Conservation (phyloP, 2,888 invertebrate genomes). For the Plagiodera versicolora region DNA sequence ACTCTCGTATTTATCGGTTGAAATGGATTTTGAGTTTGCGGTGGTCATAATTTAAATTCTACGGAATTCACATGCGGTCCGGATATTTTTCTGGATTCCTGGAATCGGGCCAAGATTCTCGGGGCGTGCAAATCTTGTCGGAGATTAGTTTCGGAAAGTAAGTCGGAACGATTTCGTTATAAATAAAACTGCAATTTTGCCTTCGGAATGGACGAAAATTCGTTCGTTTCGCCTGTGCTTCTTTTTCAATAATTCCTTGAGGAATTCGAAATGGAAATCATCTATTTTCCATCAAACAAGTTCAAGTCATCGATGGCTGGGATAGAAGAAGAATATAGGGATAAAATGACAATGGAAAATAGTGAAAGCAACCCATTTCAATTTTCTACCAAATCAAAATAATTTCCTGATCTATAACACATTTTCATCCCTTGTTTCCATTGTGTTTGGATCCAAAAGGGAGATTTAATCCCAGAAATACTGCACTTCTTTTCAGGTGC, state of each 20-base stretch:
- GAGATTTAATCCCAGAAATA: neutral
- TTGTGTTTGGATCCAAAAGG: neutral
- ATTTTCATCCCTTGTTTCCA: too few species aligned
- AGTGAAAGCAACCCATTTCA: too few species aligned
- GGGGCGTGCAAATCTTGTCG: conserved; percentile 1
- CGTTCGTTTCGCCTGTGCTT: too few species aligned
- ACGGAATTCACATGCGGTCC: conserved; percentile 16
- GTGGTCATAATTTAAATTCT: conserved; percentile 24
- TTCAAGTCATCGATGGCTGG: too few species aligned
- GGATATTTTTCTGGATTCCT: conserved; percentile 15
- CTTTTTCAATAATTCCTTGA: too few species aligned
- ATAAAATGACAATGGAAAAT: too few species aligned
- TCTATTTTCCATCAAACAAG: too few species aligned
- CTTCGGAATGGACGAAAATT: neutral
- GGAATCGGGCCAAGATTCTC: conserved; percentile 21
- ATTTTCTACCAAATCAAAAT: too few species aligned
- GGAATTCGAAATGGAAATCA: too few species aligned
- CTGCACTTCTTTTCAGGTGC: neutral
- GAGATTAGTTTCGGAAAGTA: neutral
- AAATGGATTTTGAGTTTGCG: conserved; percentile 18
- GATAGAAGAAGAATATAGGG: too few species aligned
- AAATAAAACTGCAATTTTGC: neutral
- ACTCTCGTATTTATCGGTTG: conserved; percentile 15
- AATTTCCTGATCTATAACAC: too few species aligned
- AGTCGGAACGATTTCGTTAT: neutral